Evolutionary conservation across 2,113 vertebrate genomes (phyloP).

Genomic region (Chionis minor): DNA sequence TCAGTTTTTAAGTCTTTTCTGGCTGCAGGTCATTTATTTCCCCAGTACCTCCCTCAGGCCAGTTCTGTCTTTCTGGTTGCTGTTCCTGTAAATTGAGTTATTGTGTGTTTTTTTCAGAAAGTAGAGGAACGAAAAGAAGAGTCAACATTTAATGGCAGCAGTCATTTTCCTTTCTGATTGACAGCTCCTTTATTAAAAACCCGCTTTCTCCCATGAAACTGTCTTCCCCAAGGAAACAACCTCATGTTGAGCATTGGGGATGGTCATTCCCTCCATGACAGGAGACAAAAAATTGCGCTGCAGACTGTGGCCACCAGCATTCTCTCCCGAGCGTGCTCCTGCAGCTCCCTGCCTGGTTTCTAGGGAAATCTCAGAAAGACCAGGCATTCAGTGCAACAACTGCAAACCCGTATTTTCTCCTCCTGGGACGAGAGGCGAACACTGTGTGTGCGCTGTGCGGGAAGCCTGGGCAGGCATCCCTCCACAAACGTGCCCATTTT

Average conservation of each 20-base stretch:
- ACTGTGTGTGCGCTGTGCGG: accelerated
- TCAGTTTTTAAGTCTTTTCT: background rate
- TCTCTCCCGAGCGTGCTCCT: background rate
- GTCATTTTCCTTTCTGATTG: background rate
- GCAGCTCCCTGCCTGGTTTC: background rate
- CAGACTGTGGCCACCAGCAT: background rate
- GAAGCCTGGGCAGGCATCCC: background rate
- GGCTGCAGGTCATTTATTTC: background rate
- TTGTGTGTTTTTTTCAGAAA: background rate
- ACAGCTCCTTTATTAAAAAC: background rate
- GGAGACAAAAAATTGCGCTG: background rate
- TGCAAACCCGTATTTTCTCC: background rate
- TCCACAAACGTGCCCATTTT: background rate
- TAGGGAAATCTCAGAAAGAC: background rate
- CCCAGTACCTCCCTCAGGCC: background rate
- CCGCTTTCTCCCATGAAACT: background rate
- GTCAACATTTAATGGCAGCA: background rate
- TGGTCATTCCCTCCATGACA: background rate
- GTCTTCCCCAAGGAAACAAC: background rate
- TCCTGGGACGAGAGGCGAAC: background rate
- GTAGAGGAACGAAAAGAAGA: background rate
- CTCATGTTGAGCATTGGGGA: background rate
- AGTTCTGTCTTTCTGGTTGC: background rate
- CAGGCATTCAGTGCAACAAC: background rate
- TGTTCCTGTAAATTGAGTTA: background rate